These are phyloP conservation scores for Palaemon carinicauda DNA, from an alignment of 1,140 invertebrate species.

Conservation along the genomic window DNA sequence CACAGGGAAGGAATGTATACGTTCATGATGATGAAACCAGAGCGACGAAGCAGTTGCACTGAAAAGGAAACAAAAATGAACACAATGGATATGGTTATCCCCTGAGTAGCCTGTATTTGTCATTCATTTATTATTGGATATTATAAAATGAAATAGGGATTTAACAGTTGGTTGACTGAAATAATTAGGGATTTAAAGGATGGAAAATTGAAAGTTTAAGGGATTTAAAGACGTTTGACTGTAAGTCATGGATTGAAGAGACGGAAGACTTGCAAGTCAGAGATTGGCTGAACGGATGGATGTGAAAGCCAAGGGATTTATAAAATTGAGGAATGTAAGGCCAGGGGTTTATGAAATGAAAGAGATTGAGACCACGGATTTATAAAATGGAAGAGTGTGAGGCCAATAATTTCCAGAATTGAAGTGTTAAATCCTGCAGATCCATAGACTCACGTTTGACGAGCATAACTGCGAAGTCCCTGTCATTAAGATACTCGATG, in stretches of 20 bases:
- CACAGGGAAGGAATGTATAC: conserved; percentile 57
- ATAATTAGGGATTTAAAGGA: neutral
- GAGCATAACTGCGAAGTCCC: conserved; percentile 54
- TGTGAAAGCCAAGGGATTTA: neutral
- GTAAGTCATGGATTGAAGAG: neutral
- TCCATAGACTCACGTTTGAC: conserved; percentile 18
- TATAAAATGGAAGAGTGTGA: too few species aligned
- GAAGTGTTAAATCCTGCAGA: too few species aligned
- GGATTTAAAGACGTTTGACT: too few species aligned
- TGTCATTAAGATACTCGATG: conserved; percentile 46
- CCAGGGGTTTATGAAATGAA: too few species aligned
- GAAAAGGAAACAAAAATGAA: neutral
- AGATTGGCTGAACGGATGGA: neutral
- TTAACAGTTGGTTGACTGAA: neutral
- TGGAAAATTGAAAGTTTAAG: neutral
- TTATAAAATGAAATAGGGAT: too few species aligned
- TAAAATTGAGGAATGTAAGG: neutral
- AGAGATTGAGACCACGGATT: too few species aligned
- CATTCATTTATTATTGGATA: too few species aligned
- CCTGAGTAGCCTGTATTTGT: too few species aligned
- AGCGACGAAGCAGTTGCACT: conserved; percentile 45
- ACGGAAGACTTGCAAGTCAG: too few species aligned
- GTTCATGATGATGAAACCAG: conserved; percentile 57
- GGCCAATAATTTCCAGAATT: too few species aligned
- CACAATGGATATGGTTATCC: too few species aligned